Evolutionary conservation across 2,888 invertebrate genomes (phyloP), one percentile per base, ranked within the genome.

Genomic region (Mamestra brassicae): DNA sequence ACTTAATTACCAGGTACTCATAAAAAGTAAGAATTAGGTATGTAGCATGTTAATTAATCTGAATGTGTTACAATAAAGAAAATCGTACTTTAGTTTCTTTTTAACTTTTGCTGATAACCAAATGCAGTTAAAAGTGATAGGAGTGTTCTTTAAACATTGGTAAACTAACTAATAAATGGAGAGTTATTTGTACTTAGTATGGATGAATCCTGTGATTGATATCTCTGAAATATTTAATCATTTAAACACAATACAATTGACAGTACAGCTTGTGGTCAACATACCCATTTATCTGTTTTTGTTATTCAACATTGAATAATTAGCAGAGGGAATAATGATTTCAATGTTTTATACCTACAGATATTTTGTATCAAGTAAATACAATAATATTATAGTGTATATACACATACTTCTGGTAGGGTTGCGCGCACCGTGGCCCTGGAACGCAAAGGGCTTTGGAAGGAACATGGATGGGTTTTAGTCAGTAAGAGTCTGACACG

Each of bases 31-130:
- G 72, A 60, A 75, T 26, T 45, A 17, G 36, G 34, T 69, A 55
- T 65, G 17, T 67, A 70, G 68, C 55, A 74, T 71, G 76, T 80
- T 58, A 76, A 74, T 81, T 58, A 71, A 47, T 52, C 54, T 67
- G 57, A 63, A 64, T 72, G 58, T 61, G 11, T 68, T 75, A 54
- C 36, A 55, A 50, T 69, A 26, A 55, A 66, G 66, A n/a, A 57
- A 66, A n/a, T 57, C 11, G 0, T 34, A 11, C n/a, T 34, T 15
- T 52, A 26, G 45, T 47, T 47, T 38, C 17, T 54, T 55, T 63
- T 45, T 68, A 26, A 15, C 38, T 42, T 60, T 69, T 66, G 62
- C 17, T 47, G 26, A 6, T 70, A 17, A n/a, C 6, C n/a, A n/a
- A 8, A 47, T 10, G 60, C 0, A 26, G 34, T 47, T n/a, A 45